Evolutionary conservation across 2,888 invertebrate species (phyloP).

Genomic region (Miltochrista miniata): DNA sequence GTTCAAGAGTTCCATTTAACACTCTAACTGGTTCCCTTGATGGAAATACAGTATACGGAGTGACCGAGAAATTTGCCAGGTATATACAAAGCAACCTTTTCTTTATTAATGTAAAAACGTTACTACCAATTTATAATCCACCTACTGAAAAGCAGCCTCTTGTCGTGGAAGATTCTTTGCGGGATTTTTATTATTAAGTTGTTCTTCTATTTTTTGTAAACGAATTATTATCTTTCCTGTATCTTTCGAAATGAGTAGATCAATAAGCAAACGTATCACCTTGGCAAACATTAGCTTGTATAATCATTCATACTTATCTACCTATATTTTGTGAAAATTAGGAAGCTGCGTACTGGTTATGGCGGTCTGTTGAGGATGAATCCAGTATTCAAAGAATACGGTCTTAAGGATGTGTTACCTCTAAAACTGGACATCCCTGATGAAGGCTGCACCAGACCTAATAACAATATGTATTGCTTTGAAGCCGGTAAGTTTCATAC

Average conservation of each 20-base stretch:
- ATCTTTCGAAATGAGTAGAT: too few species aligned
- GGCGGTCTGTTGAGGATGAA: slow-evolving; percentile 94
- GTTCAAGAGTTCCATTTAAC: slow-evolving; percentile 93
- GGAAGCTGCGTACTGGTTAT: slow-evolving; percentile 91
- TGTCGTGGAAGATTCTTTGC: too few species aligned
- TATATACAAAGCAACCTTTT: slow-evolving; percentile 44
- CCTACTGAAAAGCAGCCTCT: too few species aligned
- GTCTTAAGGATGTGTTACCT: slow-evolving; percentile 93
- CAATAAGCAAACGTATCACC: too few species aligned
- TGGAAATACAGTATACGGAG: slow-evolving; percentile 95
- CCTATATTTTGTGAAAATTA: slow-evolving; percentile 39
- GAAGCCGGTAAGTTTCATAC: slow-evolving; percentile 88
- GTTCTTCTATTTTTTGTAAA: too few species aligned
- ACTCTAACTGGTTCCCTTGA: slow-evolving; percentile 93
- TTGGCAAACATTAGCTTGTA: neutral
- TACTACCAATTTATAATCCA: too few species aligned
- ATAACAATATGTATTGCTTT: slow-evolving; percentile 95
- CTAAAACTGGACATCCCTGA: slow-evolving; percentile 95
- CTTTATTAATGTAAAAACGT: too few species aligned
- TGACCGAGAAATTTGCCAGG: slow-evolving; percentile 91
- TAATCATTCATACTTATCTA: neutral
- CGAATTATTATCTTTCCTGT: too few species aligned
- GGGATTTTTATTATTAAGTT: too few species aligned
- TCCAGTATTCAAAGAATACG: slow-evolving; percentile 93
- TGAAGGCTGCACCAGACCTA: slow-evolving; percentile 95